phyloP scores from a whole-genome alignment of 2,797 vertebrate species.

The Smutsia temminckii region DNA sequence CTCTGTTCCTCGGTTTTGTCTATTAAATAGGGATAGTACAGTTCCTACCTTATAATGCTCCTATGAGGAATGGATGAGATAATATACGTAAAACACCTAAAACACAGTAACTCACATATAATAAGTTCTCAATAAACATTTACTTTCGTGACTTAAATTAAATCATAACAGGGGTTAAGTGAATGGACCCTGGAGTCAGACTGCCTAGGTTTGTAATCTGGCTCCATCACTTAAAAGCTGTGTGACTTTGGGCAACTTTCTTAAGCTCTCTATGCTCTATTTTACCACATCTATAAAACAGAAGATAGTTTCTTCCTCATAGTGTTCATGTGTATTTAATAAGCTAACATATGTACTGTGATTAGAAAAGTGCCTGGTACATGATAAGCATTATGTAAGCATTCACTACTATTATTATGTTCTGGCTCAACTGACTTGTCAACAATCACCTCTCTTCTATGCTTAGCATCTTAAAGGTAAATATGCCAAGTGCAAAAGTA shows the following conservation, averaged over 20 bases:
- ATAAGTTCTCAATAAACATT: background rate
- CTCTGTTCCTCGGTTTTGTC: background rate
- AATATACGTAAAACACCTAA: background rate
- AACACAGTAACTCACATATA: background rate
- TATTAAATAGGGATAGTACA: background rate
- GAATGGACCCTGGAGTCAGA: background rate
- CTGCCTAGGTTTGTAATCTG: background rate
- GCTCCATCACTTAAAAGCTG: background rate
- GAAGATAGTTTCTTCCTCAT: background rate
- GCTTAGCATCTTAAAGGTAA: slow-evolving; percentile 27
- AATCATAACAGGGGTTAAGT: background rate
- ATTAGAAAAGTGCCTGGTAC: background rate
- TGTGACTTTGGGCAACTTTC: background rate
- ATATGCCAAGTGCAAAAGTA: background rate
- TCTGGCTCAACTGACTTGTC: background rate
- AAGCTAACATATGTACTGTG: background rate
- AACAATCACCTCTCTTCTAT: background rate
- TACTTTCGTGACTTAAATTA: slow-evolving; percentile 4
- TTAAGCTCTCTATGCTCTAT: background rate
- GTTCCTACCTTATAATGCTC: background rate
- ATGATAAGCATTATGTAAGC: background rate
- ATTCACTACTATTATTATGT: slow-evolving; percentile 4
- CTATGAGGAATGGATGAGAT: background rate
- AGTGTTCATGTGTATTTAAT: background rate
- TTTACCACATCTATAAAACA: background rate